A percentile compares a stretch with the other conserved stretches of the same genome.
Evolutionary conservation across 2,797 vertebrate genomes (phyloP).

Genomic region (Scolopax bukidnonensis): DNA sequence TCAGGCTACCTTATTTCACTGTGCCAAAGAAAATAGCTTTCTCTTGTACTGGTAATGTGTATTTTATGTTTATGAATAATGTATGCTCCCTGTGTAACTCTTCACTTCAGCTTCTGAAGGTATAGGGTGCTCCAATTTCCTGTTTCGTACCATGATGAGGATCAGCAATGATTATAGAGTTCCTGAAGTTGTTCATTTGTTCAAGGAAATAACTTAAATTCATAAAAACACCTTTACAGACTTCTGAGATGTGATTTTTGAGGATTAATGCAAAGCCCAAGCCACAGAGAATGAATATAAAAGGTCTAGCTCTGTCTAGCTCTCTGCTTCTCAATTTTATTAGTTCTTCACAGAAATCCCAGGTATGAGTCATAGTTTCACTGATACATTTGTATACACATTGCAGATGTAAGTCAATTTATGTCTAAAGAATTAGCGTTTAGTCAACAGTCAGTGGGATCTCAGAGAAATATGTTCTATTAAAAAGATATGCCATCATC

Average conservation of each 20-base stretch:
- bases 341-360: background rate
- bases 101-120: slow-evolving; percentile 11
- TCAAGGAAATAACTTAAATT: background rate
- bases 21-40: slow-evolving; percentile 37
- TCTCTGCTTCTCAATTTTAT: background rate
- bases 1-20: background rate
- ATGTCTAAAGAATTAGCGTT: background rate
- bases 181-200: slow-evolving; percentile 1
- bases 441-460: background rate
- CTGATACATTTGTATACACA: background rate
- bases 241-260: background rate
- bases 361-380: background rate
- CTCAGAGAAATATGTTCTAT: background rate
- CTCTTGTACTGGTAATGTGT: slow-evolving; percentile 21
- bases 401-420: background rate
- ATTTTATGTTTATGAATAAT: slow-evolving; percentile 61
- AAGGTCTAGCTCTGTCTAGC: background rate
- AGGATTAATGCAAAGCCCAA: background rate
- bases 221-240: background rate
- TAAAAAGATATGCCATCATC: background rate
- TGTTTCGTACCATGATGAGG: background rate
- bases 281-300: background rate
- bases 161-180: background rate
- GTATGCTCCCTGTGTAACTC: background rate
- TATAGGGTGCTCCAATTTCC: background rate